Evolutionary conservation across 2,797 vertebrate species (phyloP).

Genomic region (Streptopelia turtur): DNA sequence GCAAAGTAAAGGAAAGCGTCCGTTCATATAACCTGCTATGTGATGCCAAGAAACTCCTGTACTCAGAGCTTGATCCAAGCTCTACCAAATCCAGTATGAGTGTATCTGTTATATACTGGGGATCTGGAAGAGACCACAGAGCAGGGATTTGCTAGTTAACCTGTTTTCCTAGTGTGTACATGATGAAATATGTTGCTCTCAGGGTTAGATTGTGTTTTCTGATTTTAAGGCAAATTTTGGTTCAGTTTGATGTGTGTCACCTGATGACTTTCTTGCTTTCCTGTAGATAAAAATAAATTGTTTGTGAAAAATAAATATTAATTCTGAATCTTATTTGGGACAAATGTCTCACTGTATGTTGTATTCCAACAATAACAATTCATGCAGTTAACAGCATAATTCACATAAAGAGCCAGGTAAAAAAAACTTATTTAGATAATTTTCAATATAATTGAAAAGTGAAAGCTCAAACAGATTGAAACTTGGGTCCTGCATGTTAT

Average conservation of each 20-base stretch:
- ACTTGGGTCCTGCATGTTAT: background rate
- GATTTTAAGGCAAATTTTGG: background rate
- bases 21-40: conserved; percentile 50
- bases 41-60: conserved; percentile 30
- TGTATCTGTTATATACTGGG: background rate
- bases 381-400: background rate
- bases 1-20: conserved; percentile 47
- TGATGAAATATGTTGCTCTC: background rate
- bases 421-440: background rate
- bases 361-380: background rate
- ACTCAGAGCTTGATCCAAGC: conserved; percentile 24
- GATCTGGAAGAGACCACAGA: background rate
- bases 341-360: background rate
- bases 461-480: background rate
- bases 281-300: background rate
- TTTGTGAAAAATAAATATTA: background rate
- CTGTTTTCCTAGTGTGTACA: background rate
- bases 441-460: background rate
- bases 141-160: background rate
- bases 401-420: background rate
- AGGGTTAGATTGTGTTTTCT: background rate
- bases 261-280: background rate
- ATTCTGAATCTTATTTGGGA: background rate
- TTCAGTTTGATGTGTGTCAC: background rate
- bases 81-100: background rate